Evolutionary conservation across 2,797 vertebrate genomes (phyloP).

Genomic region (Atherinosoma microstoma): DNA sequence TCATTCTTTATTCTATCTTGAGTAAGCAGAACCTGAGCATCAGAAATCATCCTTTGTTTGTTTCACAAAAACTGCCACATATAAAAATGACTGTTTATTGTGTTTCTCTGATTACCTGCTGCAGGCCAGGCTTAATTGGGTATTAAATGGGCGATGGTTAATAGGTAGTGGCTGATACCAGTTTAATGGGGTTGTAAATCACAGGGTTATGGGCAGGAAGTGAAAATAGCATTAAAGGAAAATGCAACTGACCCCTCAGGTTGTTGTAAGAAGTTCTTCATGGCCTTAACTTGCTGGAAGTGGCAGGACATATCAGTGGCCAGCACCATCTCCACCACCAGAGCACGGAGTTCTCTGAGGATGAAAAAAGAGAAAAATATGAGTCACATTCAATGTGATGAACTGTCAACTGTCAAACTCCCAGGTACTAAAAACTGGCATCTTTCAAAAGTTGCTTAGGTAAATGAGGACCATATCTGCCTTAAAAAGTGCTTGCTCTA

Average conservation of each 20-base stretch:
- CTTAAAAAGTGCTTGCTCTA: constrained; percentile 39
- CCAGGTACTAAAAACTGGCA: constrained; percentile 21
- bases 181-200: constrained; percentile 52
- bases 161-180: constrained; percentile 28
- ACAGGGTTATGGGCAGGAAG: not conserved
- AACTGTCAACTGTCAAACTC: constrained; percentile 41
- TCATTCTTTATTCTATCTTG: constrained; percentile 5
- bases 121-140: constrained; percentile 53
- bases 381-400: constrained; percentile 23
- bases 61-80: constrained; percentile 13
- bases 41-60: constrained; percentile 20
- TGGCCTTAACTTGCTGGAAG: constrained; percentile 98
- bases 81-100: constrained; percentile 21
- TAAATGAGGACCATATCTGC: constrained; percentile 44
- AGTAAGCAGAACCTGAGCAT: constrained; percentile 29
- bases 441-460: constrained; percentile 30
- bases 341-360: constrained; percentile 91
- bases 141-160: constrained; percentile 47
- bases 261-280: constrained; percentile 96
- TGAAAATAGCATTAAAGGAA: constrained; percentile 4
- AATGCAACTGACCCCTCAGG: constrained; percentile 92
- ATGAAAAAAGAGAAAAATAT: constrained; percentile 28
- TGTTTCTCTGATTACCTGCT: constrained; percentile 13
- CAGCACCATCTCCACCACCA: constrained; percentile 98
- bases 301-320: constrained; percentile 99